Percentiles rank a stretch among this genome's conserved stretches.
Conservation (phyloP, 2,888 invertebrate species). For the Mythimna vitellina region DNA sequence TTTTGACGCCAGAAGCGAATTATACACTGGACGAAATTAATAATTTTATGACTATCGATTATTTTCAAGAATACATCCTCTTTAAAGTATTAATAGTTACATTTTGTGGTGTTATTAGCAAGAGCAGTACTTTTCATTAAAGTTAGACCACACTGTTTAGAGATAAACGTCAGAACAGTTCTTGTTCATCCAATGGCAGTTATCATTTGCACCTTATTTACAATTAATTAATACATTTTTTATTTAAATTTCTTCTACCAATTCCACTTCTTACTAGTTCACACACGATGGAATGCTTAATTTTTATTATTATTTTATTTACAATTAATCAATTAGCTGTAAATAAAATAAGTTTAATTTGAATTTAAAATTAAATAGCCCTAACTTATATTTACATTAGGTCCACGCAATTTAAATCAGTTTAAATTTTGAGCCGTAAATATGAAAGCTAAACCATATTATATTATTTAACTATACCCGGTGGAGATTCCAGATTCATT, state of each 20-base stretch:
- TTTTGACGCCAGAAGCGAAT: constrained; percentile 16
- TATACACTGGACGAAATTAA: constrained; percentile 1
- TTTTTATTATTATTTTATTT: constrained; percentile 72
- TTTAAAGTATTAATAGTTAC: constrained; percentile 60
- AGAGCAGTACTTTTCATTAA: constrained; percentile 73
- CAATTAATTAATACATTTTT: constrained; percentile 70
- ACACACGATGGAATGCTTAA: constrained; percentile 84
- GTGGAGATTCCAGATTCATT: constrained; percentile 69
- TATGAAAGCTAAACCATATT: constrained; percentile 50
- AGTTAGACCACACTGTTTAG: constrained; percentile 65
- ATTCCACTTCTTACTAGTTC: constrained; percentile 75
- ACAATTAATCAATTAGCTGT: constrained; percentile 66
- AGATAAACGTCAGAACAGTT: constrained; percentile 56
- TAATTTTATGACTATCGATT: constrained; percentile 1
- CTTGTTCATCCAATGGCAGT: constrained; percentile 76
- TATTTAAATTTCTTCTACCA: constrained; percentile 70
- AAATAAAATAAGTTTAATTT: constrained; percentile 62
- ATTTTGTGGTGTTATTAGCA: constrained; percentile 78
- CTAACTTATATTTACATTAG: constrained; percentile 68
- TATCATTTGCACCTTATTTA: constrained; percentile 77
- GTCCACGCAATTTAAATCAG: constrained; percentile 64
- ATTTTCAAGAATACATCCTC: constrained; percentile 52
- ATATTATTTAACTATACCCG: constrained; percentile 53
- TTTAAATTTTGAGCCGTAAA: constrained; percentile 63
- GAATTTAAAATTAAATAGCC: constrained; percentile 65